phyloP scores from a whole-genome alignment of 2,113 vertebrate species.

The Colinus virginianus region DNA sequence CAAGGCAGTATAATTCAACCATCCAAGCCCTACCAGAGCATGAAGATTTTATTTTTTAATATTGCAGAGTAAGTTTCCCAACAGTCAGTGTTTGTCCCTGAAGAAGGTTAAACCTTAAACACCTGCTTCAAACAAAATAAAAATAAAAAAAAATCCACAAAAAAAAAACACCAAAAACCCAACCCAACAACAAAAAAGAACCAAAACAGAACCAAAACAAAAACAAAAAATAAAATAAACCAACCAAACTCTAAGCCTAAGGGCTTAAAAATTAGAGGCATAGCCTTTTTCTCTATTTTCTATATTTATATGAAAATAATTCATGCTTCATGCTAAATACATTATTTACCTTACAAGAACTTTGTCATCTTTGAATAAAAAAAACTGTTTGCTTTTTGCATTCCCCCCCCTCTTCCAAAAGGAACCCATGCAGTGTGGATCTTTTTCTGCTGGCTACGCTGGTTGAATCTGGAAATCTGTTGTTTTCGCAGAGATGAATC shows the following conservation, averaged over 20 bases:
- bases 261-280: conserved; percentile 96
- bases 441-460: conserved; percentile 93
- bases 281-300: conserved; percentile 95
- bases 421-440: conserved; percentile 96
- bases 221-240: conserved; percentile 25
- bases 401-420: conserved; percentile 54
- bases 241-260: conserved; percentile 85
- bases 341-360: conserved; percentile 99
- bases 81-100: conserved; percentile 90
- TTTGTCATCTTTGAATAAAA: conserved; percentile 91
- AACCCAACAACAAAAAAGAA: conserved; percentile 56
- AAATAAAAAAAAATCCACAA: conserved; percentile 2
- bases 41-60: conserved; percentile 81
- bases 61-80: conserved; percentile 87
- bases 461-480: conserved; percentile 87
- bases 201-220: conserved; percentile 26
- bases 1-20: conserved; percentile 84
- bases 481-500: conserved; percentile 89
- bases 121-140: conserved; percentile 85
- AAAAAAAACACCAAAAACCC: neutral
- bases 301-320: conserved; percentile 99
- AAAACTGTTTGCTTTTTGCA: conserved; percentile 86
- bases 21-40: conserved; percentile 84
- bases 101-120: conserved; percentile 96
- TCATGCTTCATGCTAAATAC: conserved; percentile 99